These are phyloP conservation scores for Drosophila recens DNA, from an alignment of 2,888 invertebrate genomes.

Conservation along the genomic window DNA sequence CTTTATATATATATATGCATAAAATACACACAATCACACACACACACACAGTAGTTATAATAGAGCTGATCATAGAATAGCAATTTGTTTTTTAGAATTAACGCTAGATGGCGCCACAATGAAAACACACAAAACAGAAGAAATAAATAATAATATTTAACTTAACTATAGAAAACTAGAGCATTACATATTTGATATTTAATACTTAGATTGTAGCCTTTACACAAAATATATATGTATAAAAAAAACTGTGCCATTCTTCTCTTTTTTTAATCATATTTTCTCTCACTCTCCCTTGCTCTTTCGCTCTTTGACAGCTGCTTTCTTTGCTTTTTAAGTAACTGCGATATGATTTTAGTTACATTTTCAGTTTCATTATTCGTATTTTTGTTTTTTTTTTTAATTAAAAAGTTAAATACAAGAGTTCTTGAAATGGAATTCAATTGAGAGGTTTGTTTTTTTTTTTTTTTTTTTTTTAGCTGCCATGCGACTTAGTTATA, in stretches of 20 bases:
- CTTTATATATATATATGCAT: not conserved
- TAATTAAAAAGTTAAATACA: conserved; percentile 4
- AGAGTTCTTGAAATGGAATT: conserved; percentile 64
- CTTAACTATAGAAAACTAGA: conserved; percentile 60
- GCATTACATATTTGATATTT: conserved; percentile 77
- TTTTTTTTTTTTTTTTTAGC: conserved; percentile 54
- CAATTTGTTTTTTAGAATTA: conserved; percentile 15
- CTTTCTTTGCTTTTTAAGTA: conserved; percentile 39
- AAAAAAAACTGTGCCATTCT: conserved; percentile 26
- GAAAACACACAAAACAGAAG: conserved; percentile 24
- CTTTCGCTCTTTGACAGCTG: conserved; percentile 9
- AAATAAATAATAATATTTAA: conserved; percentile 75
- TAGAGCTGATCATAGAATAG: conserved; percentile 30
- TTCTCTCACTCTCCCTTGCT: conserved; percentile 1
- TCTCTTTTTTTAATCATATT: conserved; percentile 7
- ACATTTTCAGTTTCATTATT: conserved; percentile 7
- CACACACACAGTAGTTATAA: conserved; percentile 25
- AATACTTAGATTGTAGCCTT: conserved; percentile 77
- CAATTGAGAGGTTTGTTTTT: conserved; percentile 42
- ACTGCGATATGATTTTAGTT: conserved; percentile 29
- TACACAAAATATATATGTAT: conserved; percentile 34
- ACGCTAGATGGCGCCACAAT: conserved; percentile 29
- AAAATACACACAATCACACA: conserved; percentile 4
- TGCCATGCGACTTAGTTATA: conserved; percentile 58
- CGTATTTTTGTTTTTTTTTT: conserved; percentile 17